Base-by-base conservation (phyloP, 1,140 invertebrate genomes). In the Anthonomus grandis region DNA sequence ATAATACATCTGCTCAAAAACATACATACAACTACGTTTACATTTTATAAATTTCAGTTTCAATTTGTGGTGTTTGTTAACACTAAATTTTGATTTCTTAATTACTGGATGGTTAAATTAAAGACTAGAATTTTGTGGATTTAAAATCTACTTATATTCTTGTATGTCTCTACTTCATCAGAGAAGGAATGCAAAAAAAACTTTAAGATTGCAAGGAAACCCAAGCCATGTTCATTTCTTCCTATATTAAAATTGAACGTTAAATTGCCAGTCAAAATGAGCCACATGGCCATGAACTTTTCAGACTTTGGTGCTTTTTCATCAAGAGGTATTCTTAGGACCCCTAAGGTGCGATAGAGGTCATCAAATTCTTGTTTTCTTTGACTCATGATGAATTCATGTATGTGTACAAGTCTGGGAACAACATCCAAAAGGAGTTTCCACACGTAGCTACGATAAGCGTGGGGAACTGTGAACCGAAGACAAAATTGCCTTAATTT, bases 401-500 rank as follows among this genome's bases (percentile, higher is more conserved):
- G 87, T 1, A 83, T 86, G 24, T 86, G 83, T 45, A 82, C 77
- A 70, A 90, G 85, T 2, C 86, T 77, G 23, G 90, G 88, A 19
- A 89, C 73, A 45, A 91, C 81, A 60, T 83, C 87, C 64, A 91
- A 75, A 39, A 94, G 75, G 15, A 95, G 79, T 78, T 93, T 92
- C 91, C 92, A 95, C 17, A 95, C 77, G 57, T 87, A 78, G 68
- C 82, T 84, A 67, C 91, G 82, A 62, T 93, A 87, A n/a, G 85
- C 79, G 15, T 83, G 79, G 25, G 92, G 91, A 8, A 95, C 84
- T 4, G 86, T 85, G 68, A 91, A 94, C 47, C 89, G 77, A 42
- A 91, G 73, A 69, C 89, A 89, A 70, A 94, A 94, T 65, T 93
- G 89, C 67, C 85, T 85, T 17, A 95, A 70, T 72, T 94, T 94